Evolutionary conservation across 92 coral and sea anemone species (phyloP), one percentile per base, ranked within the genome.

Genomic region (Actinostola sp.): DNA sequence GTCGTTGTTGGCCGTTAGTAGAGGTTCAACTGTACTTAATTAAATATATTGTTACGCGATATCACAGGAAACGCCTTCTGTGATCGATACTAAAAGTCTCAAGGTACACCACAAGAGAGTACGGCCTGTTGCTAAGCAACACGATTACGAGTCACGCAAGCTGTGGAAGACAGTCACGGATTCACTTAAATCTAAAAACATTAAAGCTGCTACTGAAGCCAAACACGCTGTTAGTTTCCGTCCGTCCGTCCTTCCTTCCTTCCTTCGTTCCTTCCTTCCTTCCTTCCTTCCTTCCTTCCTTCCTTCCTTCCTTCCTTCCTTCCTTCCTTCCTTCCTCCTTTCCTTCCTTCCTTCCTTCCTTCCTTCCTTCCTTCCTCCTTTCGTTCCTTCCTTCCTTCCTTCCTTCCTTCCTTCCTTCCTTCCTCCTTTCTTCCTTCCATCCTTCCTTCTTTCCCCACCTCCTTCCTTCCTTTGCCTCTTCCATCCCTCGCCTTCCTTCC

Each of bases 81-180:
- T 85, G 15, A 49, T 94, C 17, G 89, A 94, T 71, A 89, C 98
- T 0, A 80, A 81, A 54, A 44, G 67, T 30, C 86, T 94, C 57
- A 87, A 70, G 16, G 89, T 88, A 38, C 64, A 66, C 48, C 87
- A 87, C 41, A 94, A 94, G 83, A 83, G 88, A 56, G 84, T 92
- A 0, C 91, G 89, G 15, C 98, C 97, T 0, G 56, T 76, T 13
- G 39, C 88, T 19, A 61, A 39, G 30, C 98, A 94, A 78, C 81
- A 56, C 16, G 97, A 91, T 43, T 81, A 72, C 48, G 98, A 94
- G 83, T 94, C 98, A 8, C 69, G 98, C 33, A 84, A 86, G 67
- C 58, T 94, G 33, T 94, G 98, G 98, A 74, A 80, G 30, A 74
- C 83, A 33, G 97, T 94, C 48, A 91, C 98, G 32, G 79, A 83